These are phyloP conservation scores for Megaustenia siamemsis DNA, from an alignment of 2,888 invertebrate genomes.

Conservation along the genomic window DNA sequence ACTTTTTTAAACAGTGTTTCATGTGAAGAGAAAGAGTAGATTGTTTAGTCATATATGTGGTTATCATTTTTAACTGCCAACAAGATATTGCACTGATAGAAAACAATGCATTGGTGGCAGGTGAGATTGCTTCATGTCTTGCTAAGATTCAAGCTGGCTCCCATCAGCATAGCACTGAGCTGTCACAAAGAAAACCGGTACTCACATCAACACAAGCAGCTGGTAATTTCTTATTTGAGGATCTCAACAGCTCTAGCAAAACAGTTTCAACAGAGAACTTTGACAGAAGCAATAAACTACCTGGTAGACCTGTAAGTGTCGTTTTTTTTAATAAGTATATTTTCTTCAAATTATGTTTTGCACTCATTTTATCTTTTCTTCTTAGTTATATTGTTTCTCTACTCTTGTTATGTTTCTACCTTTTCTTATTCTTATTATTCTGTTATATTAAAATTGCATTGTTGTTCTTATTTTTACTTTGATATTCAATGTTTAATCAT, in stretches of 20 bases:
- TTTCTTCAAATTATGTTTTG: too few species aligned
- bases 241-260: not conserved
- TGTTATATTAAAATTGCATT: too few species aligned
- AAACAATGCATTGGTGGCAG: conserved; percentile 88
- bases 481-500: too few species aligned
- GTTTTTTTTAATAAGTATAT: too few species aligned
- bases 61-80: not conserved
- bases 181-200: not conserved
- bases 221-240: not conserved
- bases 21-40: too few species aligned
- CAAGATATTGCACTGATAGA: conserved; percentile 91
- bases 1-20: too few species aligned
- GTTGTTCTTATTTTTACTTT: too few species aligned
- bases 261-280: not conserved
- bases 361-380: too few species aligned
- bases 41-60: not conserved
- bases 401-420: too few species aligned
- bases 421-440: too few species aligned
- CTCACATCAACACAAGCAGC: not conserved
- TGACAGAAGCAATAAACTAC: not conserved
- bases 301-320: conserved; percentile 48
- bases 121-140: conserved; percentile 75
- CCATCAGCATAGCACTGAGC: not conserved
- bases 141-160: conserved; percentile 48
- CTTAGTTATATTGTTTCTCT: too few species aligned